Evolutionary conservation across 2,113 vertebrate genomes (phyloP).

Genomic region (Passer montanus): DNA sequence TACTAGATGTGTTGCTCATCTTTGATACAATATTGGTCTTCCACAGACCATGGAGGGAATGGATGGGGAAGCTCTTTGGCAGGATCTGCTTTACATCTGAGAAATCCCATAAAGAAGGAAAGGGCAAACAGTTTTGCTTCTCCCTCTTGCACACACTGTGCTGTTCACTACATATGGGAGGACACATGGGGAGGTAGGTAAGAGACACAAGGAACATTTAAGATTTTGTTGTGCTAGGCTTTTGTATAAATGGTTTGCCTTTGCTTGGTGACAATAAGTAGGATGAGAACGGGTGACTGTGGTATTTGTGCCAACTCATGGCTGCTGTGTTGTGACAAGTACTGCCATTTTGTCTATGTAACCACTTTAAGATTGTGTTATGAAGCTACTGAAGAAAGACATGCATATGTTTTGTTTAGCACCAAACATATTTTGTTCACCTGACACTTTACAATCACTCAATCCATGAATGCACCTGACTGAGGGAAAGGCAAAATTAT

Average conservation of each 20-base stretch:
- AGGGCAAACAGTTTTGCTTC: neutral
- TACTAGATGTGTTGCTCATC: neutral
- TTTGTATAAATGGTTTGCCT: neutral
- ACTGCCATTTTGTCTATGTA: neutral
- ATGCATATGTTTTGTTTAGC: neutral
- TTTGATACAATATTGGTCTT: neutral
- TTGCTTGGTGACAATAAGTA: neutral
- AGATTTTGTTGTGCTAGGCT: neutral
- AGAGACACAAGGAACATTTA: neutral
- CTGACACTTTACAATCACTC: slow-evolving; percentile 3
- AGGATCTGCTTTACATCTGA: neutral
- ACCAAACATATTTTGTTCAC: neutral
- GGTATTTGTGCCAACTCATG: neutral
- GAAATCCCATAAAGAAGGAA: neutral
- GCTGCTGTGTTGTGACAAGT: neutral
- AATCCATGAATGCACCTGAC: slow-evolving; percentile 40
- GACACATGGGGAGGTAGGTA: neutral
- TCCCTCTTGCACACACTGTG: neutral
- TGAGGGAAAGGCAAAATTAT: slow-evolving; percentile 54
- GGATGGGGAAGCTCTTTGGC: neutral
- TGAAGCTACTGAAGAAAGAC: slow-evolving; percentile 3
- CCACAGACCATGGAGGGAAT: neutral
- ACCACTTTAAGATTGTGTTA: neutral
- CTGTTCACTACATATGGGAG: neutral
- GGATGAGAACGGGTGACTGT: neutral